Evolutionary conservation across 2,888 invertebrate species (phyloP).

Genomic region (Campoletis raptor): DNA sequence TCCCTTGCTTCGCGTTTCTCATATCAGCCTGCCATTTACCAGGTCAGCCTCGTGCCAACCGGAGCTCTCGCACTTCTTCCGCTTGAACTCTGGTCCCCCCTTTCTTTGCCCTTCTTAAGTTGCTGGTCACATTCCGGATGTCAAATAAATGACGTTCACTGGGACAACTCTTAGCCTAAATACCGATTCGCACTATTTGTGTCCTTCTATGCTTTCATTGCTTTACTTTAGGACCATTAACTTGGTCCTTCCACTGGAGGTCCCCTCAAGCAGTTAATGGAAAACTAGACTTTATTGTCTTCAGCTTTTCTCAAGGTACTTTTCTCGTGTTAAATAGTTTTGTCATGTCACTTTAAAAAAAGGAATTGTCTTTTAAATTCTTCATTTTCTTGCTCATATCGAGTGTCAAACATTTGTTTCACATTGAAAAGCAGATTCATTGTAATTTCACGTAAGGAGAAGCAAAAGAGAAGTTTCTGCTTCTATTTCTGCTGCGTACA

Average conservation of each 20-base stretch:
- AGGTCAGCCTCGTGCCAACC: constrained; percentile 1
- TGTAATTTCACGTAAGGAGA: constrained; percentile 20
- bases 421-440: constrained; percentile 17
- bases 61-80: constrained; percentile 16
- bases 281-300: not conserved
- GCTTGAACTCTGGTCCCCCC: constrained; percentile 41
- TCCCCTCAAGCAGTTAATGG: not conserved
- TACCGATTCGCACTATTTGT: constrained; percentile 13
- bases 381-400: constrained; percentile 2
- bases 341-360: not conserved
- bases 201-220: not conserved
- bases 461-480: constrained; percentile 21
- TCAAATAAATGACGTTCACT: constrained; percentile 44
- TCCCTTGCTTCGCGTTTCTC: constrained; percentile 50
- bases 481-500: constrained; percentile 15
- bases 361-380: not conserved
- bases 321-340: not conserved
- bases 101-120: constrained; percentile 54
- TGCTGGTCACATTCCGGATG: constrained; percentile 58
- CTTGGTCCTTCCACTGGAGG: constrained; percentile 59
- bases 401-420: constrained; percentile 18
- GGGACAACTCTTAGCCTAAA: not conserved
- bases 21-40: constrained; percentile 48
- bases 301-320: not conserved
- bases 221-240: constrained; percentile 47